phyloP scores from a whole-genome alignment of 1,140 invertebrate species.

The Aphelenchoides fujianensis region DNA sequence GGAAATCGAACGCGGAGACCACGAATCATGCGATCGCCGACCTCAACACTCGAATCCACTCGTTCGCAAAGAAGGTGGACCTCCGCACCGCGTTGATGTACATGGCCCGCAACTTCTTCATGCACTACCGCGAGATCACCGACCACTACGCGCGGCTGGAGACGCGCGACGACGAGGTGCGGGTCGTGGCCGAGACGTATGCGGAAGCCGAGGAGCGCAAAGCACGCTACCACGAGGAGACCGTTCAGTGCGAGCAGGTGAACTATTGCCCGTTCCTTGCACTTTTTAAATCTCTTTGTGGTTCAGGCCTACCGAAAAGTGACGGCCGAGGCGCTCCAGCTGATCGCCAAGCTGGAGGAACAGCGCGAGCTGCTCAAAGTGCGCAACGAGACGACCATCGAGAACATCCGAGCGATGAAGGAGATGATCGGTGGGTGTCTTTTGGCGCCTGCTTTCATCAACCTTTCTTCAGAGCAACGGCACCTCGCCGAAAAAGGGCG shows the following conservation, averaged over 20 bases:
- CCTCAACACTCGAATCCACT: constrained; percentile 17
- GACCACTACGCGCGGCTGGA: constrained; percentile 36
- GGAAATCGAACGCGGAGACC: constrained; percentile 15
- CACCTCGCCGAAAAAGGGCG: constrained; percentile 38
- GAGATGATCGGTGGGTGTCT: constrained; percentile 39
- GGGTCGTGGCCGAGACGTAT: constrained; percentile 30
- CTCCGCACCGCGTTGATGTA: constrained; percentile 73
- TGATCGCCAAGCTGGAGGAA: constrained; percentile 34
- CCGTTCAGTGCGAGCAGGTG: constrained; percentile 47
- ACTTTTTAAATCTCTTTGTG: constrained; percentile 26
- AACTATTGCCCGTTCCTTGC: too few relatives aligned
- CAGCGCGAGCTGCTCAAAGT: constrained; percentile 40
- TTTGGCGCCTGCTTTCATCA: background rate
- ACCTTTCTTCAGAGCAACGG: constrained; percentile 43
- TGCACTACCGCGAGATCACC: constrained; percentile 85
- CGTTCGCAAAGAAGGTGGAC: constrained; percentile 34
- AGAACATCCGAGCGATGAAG: constrained; percentile 33
- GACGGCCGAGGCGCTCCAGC: constrained; percentile 47
- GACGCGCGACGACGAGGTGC: constrained; percentile 21
- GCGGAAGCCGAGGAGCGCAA: constrained; percentile 51
- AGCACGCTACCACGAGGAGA: constrained; percentile 48
- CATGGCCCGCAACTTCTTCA: constrained; percentile 88
- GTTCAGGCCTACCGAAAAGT: constrained; percentile 50
- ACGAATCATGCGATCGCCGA: background rate
- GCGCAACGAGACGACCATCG: constrained; percentile 38